Evolutionary conservation across 2,888 invertebrate species (phyloP), one percentile per base, ranked within the genome.

Genomic region (Ormyrus nitidulus): DNA sequence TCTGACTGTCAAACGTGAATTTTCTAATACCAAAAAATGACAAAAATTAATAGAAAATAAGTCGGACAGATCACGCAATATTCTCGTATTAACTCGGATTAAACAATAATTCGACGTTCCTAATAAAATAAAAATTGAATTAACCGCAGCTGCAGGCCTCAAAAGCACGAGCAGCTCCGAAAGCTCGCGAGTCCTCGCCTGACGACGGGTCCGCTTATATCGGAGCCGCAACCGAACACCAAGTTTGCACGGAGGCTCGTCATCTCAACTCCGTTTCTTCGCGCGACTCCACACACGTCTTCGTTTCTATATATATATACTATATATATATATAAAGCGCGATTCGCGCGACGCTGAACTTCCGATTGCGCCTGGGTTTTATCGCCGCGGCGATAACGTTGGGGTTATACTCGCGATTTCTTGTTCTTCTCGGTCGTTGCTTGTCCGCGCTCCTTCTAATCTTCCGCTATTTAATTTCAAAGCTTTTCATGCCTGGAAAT

Each of bases 211-310:
- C 10, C 59, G 19, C 10, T 46, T 34, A 48, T 73, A 53, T 54
- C 62, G n/a, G n/a, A 6, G 8, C 44, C 46, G 79, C 74, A 79
- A 79, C 64, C 70, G 53, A 53, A 79, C 74, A 79, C 79, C 34
- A 49, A 10, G 58, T 34, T 34, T 7, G 10, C 70, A 10, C 34
- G 56, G 13, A 59, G 79, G 74, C 74, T 69, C 75, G 82, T 64
- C 78, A 68, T 72, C 73, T 54, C 66, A 69, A 48, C 7, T 46
- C 44, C 61, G 54, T 62, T 34, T 62, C 11, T 53, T 13, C 68
- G 58, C 6, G 11, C 64, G 74, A 66, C 54, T 13, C 44, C 44
- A 68, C n/a, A 51, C 13, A 9, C 19, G 19, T 49, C 19, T 44
- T 11, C n/a, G 4, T 62, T 4, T 13, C 10, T 8, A 8, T 53